These are phyloP conservation scores for Nowickia ferox DNA, from an alignment of 2,888 invertebrate genomes.

Conservation along the genomic window DNA sequence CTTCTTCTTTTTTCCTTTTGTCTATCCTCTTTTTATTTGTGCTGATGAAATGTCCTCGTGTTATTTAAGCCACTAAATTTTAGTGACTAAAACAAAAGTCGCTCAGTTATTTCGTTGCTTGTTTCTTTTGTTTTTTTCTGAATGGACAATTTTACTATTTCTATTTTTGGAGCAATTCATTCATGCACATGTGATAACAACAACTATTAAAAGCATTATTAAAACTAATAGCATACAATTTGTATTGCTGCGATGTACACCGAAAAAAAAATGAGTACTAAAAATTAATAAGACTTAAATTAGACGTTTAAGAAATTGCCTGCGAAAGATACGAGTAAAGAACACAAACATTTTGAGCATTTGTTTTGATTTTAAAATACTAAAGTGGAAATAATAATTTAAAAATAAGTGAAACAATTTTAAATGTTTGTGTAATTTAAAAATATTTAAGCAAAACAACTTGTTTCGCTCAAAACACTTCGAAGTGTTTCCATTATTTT, in stretches of 20 bases:
- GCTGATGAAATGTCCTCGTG: conserved; percentile 58
- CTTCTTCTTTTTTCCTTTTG: conserved; percentile 24
- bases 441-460: no score
- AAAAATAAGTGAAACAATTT: no score
- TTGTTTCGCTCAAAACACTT: no score
- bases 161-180: conserved; percentile 47
- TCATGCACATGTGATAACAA: conserved; percentile 41
- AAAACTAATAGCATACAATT: conserved; percentile 23
- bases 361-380: no score
- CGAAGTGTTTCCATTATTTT: no score
- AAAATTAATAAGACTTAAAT: not conserved
- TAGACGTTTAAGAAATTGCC: no score
- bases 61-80: conserved; percentile 58
- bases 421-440: no score
- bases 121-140: not conserved
- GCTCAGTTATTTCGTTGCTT: conserved; percentile 52
- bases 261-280: conserved; percentile 1
- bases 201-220: conserved; percentile 13
- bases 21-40: conserved; percentile 19
- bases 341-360: no score
- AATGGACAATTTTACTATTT: conserved; percentile 35
- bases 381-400: no score
- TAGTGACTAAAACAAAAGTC: conserved; percentile 70
- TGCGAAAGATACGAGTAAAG: no score
- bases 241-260: conserved; percentile 2